Evolutionary conservation across 1,140 invertebrate species (phyloP), one percentile per base, ranked within the genome.

Genomic region (Diorhabda sublineata): DNA sequence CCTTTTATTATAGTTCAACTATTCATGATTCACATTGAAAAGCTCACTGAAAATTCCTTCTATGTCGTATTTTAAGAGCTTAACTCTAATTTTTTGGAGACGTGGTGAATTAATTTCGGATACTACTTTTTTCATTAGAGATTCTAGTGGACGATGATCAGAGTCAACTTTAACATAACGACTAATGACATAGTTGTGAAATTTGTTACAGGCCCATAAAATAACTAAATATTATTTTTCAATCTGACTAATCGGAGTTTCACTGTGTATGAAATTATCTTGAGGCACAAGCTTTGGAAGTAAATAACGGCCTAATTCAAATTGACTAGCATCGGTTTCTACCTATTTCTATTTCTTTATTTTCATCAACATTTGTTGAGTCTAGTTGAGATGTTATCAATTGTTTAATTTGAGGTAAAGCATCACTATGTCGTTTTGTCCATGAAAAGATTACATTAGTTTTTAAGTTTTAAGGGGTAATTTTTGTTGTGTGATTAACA

Each of bases 141-240:
- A 3, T 52, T 52, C 47, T 0, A 52, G n/a, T 52, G 47, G 47
- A 52, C 47, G 4, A 52, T 52, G 47, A 52, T 52, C 47, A 52
- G 4, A 52, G n/a, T 2, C 47, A 52, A 52, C n/a, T 52, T 52
- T 52, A 2, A 52, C n/a, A 52, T 52, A 9, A 52, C 47, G 47
- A 8, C 47, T 9, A 52, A 8, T 8, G n/a, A 52, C 47, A 4
- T 2, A 52, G n/a, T 52, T 52, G n/a, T 52, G 47, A 52, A 52
- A 52, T 52, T 52, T 52, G n/a, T 52, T 52, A 9, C 47, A 52
- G n/a, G 47, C 47, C 47, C 47, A 52, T 52, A 52, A 52, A 52
- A 52, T 52, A 9, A 9, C 47, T 52, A 4, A 9, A 3, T 52
- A 52, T 9, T 52, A 2, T 9, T 52, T 52, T 52, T 52, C 47